Conservation (phyloP, 2,113 vertebrate genomes). For the Nannospalax galili region DNA sequence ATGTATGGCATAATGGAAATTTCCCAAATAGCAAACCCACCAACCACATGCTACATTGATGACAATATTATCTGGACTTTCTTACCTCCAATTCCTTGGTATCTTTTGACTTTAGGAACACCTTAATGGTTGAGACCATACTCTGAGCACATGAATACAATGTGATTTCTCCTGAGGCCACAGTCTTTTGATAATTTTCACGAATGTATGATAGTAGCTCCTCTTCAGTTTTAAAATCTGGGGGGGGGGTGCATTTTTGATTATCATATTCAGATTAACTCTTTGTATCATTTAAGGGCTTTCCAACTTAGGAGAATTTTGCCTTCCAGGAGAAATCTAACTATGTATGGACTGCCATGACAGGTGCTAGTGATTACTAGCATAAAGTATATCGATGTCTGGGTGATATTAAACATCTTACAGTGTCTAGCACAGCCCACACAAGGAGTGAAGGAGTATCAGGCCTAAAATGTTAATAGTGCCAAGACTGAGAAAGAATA, state of each 20-base stretch:
- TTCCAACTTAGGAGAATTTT: not conserved
- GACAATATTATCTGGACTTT: not conserved
- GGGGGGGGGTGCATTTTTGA: not conserved
- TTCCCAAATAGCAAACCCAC: not conserved
- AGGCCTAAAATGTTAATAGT: not conserved
- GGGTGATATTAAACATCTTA: not conserved
- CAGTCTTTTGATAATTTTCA: slow-evolving; percentile 87
- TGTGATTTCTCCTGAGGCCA: slow-evolving; percentile 81
- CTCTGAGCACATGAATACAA: slow-evolving; percentile 84
- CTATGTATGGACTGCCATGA: not conserved
- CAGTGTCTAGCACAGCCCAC: not conserved
- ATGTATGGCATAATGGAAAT: not conserved
- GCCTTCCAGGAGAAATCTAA: not conserved
- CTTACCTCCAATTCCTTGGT: slow-evolving; percentile 86
- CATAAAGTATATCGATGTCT: not conserved
- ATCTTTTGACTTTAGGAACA: slow-evolving; percentile 84
- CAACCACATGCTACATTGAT: not conserved
- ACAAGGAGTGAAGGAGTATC: not conserved
- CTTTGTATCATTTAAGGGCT: not conserved
- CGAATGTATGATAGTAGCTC: slow-evolving; percentile 90
- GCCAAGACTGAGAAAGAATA: not conserved
- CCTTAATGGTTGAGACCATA: slow-evolving; percentile 87
- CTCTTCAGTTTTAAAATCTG: slow-evolving; percentile 91
- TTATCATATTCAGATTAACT: not conserved
- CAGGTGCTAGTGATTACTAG: not conserved